These are phyloP conservation scores for Dicranocentrus wangi DNA, from an alignment of 2,888 invertebrate genomes.

Conservation along the genomic window DNA sequence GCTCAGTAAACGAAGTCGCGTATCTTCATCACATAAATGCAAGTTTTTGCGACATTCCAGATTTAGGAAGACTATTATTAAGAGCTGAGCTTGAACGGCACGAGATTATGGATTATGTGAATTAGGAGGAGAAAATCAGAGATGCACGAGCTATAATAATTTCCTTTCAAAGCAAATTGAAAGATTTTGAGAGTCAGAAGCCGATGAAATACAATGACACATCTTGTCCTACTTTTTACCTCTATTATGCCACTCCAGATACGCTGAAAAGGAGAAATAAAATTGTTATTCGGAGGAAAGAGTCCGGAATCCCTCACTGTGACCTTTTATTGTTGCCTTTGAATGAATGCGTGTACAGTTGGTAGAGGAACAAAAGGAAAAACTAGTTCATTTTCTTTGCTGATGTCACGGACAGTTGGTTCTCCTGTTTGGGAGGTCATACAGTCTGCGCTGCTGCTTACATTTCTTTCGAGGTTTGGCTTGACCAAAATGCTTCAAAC, in stretches of 20 bases:
- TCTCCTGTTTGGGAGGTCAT: constrained; percentile 68
- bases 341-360: constrained; percentile 15
- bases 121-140: no score
- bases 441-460: constrained; percentile 11
- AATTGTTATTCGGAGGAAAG: neutral
- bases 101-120: no score
- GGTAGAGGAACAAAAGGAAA: constrained; percentile 22
- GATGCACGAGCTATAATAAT: no score
- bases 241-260: neutral
- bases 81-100: no score
- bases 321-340: constrained; percentile 7
- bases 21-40: no score
- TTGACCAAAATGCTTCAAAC: no score
- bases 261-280: constrained; percentile 29
- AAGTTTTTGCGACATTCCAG: no score
- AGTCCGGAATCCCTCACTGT: constrained; percentile 19
- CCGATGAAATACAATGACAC: neutral
- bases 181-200: no score
- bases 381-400: constrained; percentile 32
- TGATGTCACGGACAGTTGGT: constrained; percentile 66
- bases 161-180: no score
- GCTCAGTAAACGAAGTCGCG: no score
- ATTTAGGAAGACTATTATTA: no score
- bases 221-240: neutral
- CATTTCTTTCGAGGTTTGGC: no score